Percentiles rank a stretch among this genome's conserved stretches.
Evolutionary conservation across 2,888 invertebrate species (phyloP).

Genomic region (Philereme vetulata): DNA sequence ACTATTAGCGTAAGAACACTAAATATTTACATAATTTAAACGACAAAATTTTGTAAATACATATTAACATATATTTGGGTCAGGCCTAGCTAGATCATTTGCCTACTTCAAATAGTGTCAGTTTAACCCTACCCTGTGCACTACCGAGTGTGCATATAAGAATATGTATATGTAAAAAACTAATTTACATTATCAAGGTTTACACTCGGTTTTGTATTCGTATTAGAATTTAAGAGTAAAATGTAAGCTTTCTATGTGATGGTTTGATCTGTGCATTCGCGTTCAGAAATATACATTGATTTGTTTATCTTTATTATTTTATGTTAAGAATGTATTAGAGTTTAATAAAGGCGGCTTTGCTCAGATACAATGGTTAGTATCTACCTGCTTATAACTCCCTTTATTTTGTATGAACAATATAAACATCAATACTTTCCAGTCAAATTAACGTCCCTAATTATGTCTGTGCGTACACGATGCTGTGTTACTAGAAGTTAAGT

Average conservation of each 20-base stretch:
- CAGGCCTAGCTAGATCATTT: conserved; percentile 29
- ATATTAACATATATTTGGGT: conserved; percentile 16
- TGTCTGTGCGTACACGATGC: too few species aligned
- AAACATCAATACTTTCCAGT: too few species aligned
- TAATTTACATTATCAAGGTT: conserved; percentile 1
- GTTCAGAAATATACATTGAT: conserved; percentile 15
- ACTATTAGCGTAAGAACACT: conserved; percentile 1
- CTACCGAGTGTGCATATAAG: conserved; percentile 5
- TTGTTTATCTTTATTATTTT: conserved; percentile 8
- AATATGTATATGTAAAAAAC: conserved; percentile 12
- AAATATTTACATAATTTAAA: conserved; percentile 12
- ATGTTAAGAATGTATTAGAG: conserved; percentile 10
- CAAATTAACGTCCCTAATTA: too few species aligned
- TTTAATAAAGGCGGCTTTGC: conserved; percentile 21
- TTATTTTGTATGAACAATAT: not conserved
- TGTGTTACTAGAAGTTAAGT: too few species aligned
- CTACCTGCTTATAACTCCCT: not conserved
- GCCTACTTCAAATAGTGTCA: not conserved
- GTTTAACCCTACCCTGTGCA: conserved; percentile 1
- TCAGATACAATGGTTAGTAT: conserved; percentile 2
- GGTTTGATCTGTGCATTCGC: conserved; percentile 28
- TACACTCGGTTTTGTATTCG: conserved; percentile 16
- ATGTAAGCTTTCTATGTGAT: conserved; percentile 26
- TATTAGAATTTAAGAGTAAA: conserved; percentile 22
- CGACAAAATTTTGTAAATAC: conserved; percentile 23